Percentiles rank a stretch among this genome's conserved stretches.
These are phyloP conservation scores for Drosophila nr. medialis DNA, from an alignment of 2,888 invertebrate genomes.

Conservation along the genomic window DNA sequence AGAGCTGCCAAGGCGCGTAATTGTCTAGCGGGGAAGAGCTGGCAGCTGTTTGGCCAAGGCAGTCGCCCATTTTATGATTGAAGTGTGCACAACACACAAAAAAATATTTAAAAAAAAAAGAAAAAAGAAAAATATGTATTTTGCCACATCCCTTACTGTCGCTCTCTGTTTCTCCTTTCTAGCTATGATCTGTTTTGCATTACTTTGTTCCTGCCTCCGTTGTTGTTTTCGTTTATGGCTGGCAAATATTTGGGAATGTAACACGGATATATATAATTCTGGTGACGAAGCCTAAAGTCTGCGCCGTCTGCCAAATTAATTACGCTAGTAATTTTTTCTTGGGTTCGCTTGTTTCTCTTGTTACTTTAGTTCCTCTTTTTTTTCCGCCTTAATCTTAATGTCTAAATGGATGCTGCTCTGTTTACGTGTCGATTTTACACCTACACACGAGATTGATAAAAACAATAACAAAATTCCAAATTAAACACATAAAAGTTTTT, in stretches of 20 bases:
- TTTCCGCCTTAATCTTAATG: constrained; percentile 39
- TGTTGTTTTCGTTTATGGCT: constrained; percentile 37
- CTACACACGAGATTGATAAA: constrained; percentile 72
- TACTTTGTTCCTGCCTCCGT: constrained; percentile 19
- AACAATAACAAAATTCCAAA: constrained; percentile 82
- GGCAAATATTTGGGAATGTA: constrained; percentile 70
- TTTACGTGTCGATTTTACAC: constrained; percentile 71
- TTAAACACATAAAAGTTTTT: constrained; percentile 81
- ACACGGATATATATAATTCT: constrained; percentile 56
- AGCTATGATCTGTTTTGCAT: constrained; percentile 1
- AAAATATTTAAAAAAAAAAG: constrained; percentile 7
- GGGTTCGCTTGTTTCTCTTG: constrained; percentile 13
- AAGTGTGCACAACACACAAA: constrained; percentile 65
- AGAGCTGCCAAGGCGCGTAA: constrained; percentile 73
- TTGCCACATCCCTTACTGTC: constrained; percentile 3
- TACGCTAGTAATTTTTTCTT: constrained; percentile 66
- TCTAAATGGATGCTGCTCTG: constrained; percentile 53
- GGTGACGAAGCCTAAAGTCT: constrained; percentile 64
- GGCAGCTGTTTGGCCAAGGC: constrained; percentile 56
- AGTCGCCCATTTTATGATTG: constrained; percentile 67
- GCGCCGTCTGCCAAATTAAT: constrained; percentile 69
- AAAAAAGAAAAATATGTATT: constrained; percentile 32
- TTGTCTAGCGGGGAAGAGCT: constrained; percentile 59
- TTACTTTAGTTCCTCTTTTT: constrained; percentile 6
- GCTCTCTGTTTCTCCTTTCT: background rate